Evolutionary conservation across 1,140 invertebrate species (phyloP), one percentile per base, ranked within the genome.

Genomic region (Drosophila parvula): DNA sequence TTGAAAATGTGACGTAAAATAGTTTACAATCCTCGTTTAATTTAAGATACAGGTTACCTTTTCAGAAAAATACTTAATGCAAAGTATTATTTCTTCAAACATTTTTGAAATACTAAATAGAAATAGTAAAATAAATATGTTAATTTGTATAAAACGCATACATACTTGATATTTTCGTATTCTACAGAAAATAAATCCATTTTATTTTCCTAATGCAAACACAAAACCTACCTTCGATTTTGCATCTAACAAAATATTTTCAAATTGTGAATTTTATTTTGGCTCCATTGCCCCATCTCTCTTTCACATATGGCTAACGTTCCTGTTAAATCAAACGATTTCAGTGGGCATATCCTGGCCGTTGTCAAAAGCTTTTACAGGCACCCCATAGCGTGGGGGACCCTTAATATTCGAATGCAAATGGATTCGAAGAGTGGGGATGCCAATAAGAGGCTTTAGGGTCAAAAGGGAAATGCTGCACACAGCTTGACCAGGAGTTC

Each of bases 391-490:
- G 59, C 44, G 32, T 16, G 28, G 27, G n/a, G 4, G 1, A 0
- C n/a, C 7, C 45, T 30, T 9, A 16, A 55, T 28, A 36, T 41
- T 62, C 28, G 30, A 18, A 27, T 51, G 36, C 36, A 51, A 43
- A 68, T 48, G 59, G 44, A 47, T 47, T 59, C 57, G 22, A 14
- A 58, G 44, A 43, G 9, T n/a, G 16, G 16, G 44, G 45, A 27
- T 40, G 59, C 34, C 28, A 18, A 30, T 68, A 65, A 65, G 65
- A 69, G 45, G 65, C 65, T 69, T 69, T 69, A 27, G 11, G 60
- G 47, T 32, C 38, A 65, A 69, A 65, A 34, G 27, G 18, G 18
- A 12, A 53, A 43, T 27, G 38, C 50, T 53, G 50, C 50, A 36
- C 41, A 51, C 30, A 34, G 45, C 32, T 65, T 36, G 65, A 44